Evolutionary conservation across 37 sponge, comb jelly and placozoan species (phyloP).

Genomic region (Mnemiopsis leidyi): DNA sequence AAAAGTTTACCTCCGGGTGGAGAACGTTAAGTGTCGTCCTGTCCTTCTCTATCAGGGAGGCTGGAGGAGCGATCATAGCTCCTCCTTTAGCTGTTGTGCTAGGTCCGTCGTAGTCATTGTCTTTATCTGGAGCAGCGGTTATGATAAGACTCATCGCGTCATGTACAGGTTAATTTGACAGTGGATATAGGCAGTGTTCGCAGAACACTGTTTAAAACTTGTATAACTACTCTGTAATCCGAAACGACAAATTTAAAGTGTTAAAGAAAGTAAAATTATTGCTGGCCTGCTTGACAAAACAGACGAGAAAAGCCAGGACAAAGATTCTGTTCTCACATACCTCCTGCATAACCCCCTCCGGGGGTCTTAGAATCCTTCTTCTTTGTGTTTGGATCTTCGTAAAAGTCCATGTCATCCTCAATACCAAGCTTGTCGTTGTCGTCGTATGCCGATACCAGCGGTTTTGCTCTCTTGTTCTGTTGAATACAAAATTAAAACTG

Average conservation of each 20-base stretch:
- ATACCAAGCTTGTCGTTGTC: conserved; percentile 44
- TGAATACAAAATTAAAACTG: too few species aligned
- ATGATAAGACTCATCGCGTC: too few species aligned
- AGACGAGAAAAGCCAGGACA: too few species aligned
- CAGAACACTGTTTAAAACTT: too few species aligned
- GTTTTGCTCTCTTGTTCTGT: conserved; percentile 59
- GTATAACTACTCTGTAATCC: too few species aligned
- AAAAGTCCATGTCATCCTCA: conserved; percentile 63
- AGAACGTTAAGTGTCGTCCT: conserved; percentile 16
- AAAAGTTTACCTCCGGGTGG: conserved; percentile 28
- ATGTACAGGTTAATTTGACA: too few species aligned
- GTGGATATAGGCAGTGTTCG: too few species aligned
- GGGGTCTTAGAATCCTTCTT: conserved; percentile 36
- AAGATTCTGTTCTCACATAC: too few species aligned
- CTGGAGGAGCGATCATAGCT: conserved; percentile 53
- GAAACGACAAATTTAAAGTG: too few species aligned
- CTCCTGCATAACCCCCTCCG: conserved; percentile 12
- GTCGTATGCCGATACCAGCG: conserved; percentile 50
- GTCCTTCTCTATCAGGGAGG: conserved; percentile 8
- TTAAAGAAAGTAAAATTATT: too few species aligned
- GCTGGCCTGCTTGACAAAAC: too few species aligned
- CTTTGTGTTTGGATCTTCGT: conserved; percentile 47
- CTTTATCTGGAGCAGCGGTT: too few species aligned
- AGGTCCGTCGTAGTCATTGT: conserved; percentile 56
- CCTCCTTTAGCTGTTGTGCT: conserved; percentile 66